Evolutionary conservation across 2,888 invertebrate species (phyloP).

Genomic region (Nomada goodeniana): DNA sequence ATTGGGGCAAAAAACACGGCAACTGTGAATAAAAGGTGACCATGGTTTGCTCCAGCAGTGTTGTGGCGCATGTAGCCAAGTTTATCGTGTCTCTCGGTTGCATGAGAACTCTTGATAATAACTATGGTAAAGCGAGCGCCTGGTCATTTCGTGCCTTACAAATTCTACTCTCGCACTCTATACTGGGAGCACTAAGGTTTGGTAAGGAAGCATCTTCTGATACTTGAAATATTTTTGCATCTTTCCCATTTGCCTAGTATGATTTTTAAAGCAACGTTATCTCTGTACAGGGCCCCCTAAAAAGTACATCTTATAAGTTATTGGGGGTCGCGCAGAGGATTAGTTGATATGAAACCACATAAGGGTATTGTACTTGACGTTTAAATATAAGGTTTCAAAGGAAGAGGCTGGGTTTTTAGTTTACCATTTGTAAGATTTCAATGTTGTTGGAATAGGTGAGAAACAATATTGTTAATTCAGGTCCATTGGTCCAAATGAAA

Average conservation of each 20-base stretch:
- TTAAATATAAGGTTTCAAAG: constrained; percentile 35
- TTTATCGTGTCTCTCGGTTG: constrained; percentile 77
- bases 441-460: constrained; percentile 63
- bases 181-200: constrained; percentile 80
- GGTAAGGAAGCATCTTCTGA: constrained; percentile 72
- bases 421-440: constrained; percentile 33
- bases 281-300: constrained; percentile 57
- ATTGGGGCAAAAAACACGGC: neutral
- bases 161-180: constrained; percentile 79
- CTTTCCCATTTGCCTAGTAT: constrained; percentile 33
- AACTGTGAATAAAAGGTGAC: constrained; percentile 47
- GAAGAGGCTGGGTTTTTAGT: constrained; percentile 39
- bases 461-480: constrained; percentile 48
- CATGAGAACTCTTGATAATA: constrained; percentile 73
- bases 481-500: neutral
- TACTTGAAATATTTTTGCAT: constrained; percentile 25
- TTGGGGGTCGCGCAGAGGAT: constrained; percentile 52
- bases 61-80: constrained; percentile 79
- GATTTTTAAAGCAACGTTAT: constrained; percentile 47
- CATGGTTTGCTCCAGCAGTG: constrained; percentile 79
- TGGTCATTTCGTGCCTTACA: constrained; percentile 81
- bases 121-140: constrained; percentile 64
- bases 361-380: constrained; percentile 56
- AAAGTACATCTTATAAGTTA: constrained; percentile 55
- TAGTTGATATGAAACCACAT: constrained; percentile 56